Base-by-base conservation (phyloP, 1,140 invertebrate genomes). In the Eurosta solidaginis region DNA sequence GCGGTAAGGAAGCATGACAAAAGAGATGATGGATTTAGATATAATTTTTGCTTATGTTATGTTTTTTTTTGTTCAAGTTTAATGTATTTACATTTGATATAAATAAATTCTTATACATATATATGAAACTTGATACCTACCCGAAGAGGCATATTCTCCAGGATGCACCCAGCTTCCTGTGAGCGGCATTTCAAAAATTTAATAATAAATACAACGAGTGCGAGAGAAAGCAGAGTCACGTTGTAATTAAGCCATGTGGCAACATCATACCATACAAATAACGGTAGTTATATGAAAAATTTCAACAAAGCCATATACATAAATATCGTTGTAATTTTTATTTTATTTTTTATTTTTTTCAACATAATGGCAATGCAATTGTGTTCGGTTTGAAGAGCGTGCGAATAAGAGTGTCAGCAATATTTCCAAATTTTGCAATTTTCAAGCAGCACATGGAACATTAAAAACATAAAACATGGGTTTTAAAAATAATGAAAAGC, bases 121-220 rank as follows among this genome's bases (percentile, higher is more conserved):
- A 81, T 86, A 86, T 79, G 78, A 79, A 33, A 33, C 63, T 78
- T 82, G 84, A 91, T 90, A 90, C 88, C 89, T 93, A 99, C 97
- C 97, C 90, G 97, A 97, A 78, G 97, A 98, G 47, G 97, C 97
- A 91, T 98, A 99, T 90, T 99, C 97, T 85, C 96, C 97, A 83
- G 97, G 97, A 91, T 99, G 97, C 79, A 99, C 97, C 94, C 96
- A 96, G 88, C 95, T 95, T 85, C 97, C 97, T 98, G 89, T 78
- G 78, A n/a, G 33, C 9, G 29, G 42, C 42, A 47, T 14, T 33
- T 20, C n/a, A n/a, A n/a, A n/a, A n/a, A n/a, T n/a, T n/a, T n/a
- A n/a, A n/a, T n/a, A n/a, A n/a, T n/a, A n/a, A n/a, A n/a, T n/a
- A n/a, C n/a, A 25, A 29, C 0, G 59, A 20, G 59, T 2, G 40